These are phyloP conservation scores for Poecile atricapillus DNA, from an alignment of 2,113 vertebrate genomes.

Conservation along the genomic window DNA sequence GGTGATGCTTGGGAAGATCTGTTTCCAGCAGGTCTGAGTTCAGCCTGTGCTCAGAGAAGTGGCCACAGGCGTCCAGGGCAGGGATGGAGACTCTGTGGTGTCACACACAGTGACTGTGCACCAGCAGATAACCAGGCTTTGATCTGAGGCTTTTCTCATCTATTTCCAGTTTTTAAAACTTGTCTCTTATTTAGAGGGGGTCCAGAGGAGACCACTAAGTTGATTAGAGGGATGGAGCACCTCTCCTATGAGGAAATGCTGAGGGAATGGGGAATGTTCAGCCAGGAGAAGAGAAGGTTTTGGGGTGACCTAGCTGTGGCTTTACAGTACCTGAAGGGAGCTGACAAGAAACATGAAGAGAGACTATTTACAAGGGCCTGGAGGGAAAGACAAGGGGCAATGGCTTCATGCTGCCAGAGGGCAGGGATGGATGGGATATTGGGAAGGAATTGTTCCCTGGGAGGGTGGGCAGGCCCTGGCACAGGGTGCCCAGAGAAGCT, in stretches of 20 bases:
- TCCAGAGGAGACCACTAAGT: background rate
- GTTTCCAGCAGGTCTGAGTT: background rate
- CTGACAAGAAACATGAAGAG: background rate
- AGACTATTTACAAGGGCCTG: background rate
- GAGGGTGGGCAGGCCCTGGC: background rate
- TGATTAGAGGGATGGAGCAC: background rate
- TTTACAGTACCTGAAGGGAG: background rate
- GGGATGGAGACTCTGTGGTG: background rate
- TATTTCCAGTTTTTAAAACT: background rate
- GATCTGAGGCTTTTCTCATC: background rate
- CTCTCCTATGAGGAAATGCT: background rate
- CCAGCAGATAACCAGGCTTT: background rate
- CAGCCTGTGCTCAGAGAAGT: accelerated
- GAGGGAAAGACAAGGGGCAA: background rate
- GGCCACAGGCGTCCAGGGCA: background rate
- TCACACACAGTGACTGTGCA: background rate
- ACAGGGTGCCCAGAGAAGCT: background rate
- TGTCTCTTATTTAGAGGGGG: background rate
- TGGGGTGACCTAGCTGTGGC: background rate
- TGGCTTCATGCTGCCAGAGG: background rate
- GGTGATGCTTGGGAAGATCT: background rate
- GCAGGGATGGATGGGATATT: accelerated
- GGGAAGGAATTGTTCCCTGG: accelerated
- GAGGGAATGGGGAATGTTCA: background rate
- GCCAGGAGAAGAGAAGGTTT: background rate